These are phyloP conservation scores for Trachymyrmex septentrionalis DNA, from an alignment of 1,140 invertebrate genomes.

Conservation along the genomic window DNA sequence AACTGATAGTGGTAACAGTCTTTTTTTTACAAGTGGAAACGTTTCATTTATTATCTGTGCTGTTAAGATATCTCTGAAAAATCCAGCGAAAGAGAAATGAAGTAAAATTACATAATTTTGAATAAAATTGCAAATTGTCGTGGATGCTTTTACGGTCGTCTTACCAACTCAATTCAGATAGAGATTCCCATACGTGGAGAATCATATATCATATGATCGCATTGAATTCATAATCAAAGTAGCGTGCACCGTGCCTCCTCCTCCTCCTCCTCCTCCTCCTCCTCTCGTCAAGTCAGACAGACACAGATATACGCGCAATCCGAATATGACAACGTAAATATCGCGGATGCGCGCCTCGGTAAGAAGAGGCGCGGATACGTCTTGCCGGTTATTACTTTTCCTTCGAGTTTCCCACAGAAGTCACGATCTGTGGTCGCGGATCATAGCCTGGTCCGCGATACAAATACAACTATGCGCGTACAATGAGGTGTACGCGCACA, in stretches of 20 bases:
- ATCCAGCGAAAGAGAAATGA: neutral
- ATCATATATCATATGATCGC: neutral
- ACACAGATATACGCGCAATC: neutral
- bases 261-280: no score
- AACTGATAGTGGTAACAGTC: constrained; percentile 9
- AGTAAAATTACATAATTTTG: neutral
- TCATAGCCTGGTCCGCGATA: constrained; percentile 81
- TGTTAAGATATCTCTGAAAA: neutral
- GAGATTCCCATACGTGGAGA: neutral
- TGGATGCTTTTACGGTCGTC: neutral
- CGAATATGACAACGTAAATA: constrained; percentile 60
- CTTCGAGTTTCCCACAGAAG: constrained; percentile 85
- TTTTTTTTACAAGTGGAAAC: neutral
- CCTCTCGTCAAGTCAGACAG: constrained; percentile 3
- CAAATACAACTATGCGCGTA: constrained; percentile 67
- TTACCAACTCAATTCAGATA: neutral
- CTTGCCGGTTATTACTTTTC: constrained; percentile 77
- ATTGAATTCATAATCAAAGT: constrained; percentile 1
- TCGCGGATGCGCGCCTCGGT: constrained; percentile 60
- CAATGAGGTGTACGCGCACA: constrained; percentile 66
- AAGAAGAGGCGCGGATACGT: constrained; percentile 31
- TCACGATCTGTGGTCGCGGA: constrained; percentile 86
- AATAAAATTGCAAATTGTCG: neutral
- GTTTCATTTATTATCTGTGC: neutral
- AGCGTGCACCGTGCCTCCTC: neutral